phyloP scores from a whole-genome alignment of 2,888 invertebrate species.

The Sabellastarte sp. region DNA sequence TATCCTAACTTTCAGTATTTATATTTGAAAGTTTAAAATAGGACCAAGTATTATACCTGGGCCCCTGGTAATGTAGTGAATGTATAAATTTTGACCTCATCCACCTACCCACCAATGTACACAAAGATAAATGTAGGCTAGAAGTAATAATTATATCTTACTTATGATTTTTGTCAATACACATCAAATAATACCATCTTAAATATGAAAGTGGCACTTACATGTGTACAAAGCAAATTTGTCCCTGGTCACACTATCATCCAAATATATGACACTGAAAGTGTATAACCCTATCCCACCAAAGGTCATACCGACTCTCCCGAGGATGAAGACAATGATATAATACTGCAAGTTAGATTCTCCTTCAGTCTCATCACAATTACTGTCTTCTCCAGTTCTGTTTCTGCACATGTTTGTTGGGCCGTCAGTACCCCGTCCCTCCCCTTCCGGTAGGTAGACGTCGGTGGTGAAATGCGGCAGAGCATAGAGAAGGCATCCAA shows the following conservation, averaged over 20 bases:
- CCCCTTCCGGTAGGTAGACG: background rate
- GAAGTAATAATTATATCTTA: no score
- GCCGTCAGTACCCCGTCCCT: background rate
- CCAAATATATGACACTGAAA: conserved; percentile 11
- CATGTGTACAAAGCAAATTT: conserved; percentile 11
- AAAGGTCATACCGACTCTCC: conserved; percentile 2
- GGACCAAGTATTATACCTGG: no score
- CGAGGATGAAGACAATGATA: background rate
- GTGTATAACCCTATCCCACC: conserved; percentile 7
- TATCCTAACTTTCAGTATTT: no score
- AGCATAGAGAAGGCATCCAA: background rate
- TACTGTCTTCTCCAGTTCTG: no score
- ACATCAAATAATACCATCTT: no score
- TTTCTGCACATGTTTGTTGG: conserved; percentile 8
- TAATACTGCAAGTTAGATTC: background rate
- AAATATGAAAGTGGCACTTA: no score
- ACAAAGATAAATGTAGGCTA: no score
- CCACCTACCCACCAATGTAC: no score
- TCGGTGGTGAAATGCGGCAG: background rate
- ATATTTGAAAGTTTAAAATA: no score
- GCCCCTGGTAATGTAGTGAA: no score
- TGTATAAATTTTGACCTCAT: no score
- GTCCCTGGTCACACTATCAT: conserved; percentile 11
- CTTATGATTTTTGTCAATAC: no score
- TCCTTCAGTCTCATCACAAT: background rate